Evolutionary conservation across 2,888 invertebrate genomes (phyloP), one percentile per base, ranked within the genome.

Genomic region (Latrodectus elegans): DNA sequence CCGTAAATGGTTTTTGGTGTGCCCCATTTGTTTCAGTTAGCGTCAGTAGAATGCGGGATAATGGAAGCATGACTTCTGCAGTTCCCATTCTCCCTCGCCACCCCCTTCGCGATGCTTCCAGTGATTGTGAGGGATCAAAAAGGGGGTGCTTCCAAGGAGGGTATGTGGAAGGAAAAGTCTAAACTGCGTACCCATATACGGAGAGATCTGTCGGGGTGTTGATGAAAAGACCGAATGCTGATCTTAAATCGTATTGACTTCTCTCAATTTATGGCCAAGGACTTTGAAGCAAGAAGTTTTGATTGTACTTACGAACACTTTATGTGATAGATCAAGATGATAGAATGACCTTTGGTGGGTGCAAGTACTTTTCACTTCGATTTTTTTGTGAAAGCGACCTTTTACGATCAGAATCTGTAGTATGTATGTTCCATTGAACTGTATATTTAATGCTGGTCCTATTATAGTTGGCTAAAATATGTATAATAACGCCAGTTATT

Each of bases 21-120:
- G 77, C 85, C 86, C 86, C 85, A 88, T 88, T 88, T 88, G 85
- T 88, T 88, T 88, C 88, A 88, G 79, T 88, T 88, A 88, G 72
- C 88, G 88, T 88, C 88, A 85, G 81, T 76, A 67, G 85, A 76
- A 80, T 70, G 78, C 88, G 68, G 83, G 88, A 80, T 88, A 88
- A 88, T 88, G 88, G 88, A 80, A 88, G 84, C 83, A 83, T 88
- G 84, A 83, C 88, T 88, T 88, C 84, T 84, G 86, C 85, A 80
- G 78, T 75, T 85, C 84, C 68, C 65, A 51, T 53, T 55, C 14
- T 68, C 17, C 52, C 68, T 51, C 15, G 67, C 26, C 22, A 51
- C n/a, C 78, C 22, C 75, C 67, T 72, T 17, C 73, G 68, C 12
- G n/a, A n/a, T 52, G n/a, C 70, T 53, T 53, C 55, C 55, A 64